phyloP scores from a whole-genome alignment of 2,888 invertebrate species.

The Clanis bilineata region DNA sequence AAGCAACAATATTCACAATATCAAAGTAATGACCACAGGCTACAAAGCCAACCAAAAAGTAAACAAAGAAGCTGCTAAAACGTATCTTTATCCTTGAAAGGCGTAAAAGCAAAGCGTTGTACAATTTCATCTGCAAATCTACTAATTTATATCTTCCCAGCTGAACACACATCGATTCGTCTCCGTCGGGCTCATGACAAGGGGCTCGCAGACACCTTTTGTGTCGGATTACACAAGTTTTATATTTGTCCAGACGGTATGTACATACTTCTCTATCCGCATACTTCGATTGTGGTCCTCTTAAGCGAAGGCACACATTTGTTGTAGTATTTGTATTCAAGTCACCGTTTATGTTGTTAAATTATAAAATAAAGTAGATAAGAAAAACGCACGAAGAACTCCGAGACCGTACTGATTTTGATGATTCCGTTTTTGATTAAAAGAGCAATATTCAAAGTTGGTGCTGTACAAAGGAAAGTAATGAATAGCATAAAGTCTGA shows the following conservation, averaged over 20 bases:
- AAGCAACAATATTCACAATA: too few relatives aligned
- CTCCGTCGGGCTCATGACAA: constrained; percentile 1
- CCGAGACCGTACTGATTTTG: too few relatives aligned
- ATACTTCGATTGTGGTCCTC: not conserved
- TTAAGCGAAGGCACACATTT: not conserved
- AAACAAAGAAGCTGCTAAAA: not conserved
- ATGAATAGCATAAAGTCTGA: too few relatives aligned
- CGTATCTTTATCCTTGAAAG: not conserved
- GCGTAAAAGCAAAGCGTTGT: constrained; percentile 7
- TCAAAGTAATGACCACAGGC: too few relatives aligned
- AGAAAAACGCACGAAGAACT: too few relatives aligned
- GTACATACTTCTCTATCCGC: constrained; percentile 8
- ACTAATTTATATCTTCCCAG: constrained; percentile 8
- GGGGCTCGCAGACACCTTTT: constrained; percentile 4
- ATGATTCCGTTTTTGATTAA: too few relatives aligned
- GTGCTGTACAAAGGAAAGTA: too few relatives aligned
- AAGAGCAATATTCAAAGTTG: too few relatives aligned
- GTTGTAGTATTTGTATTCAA: too few relatives aligned
- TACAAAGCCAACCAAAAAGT: not conserved
- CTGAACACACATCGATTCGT: constrained; percentile 14
- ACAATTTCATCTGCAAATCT: constrained; percentile 5
- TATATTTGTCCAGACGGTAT: constrained; percentile 2
- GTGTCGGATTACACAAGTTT: constrained; percentile 6
- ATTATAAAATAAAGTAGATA: too few relatives aligned
- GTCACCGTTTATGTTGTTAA: too few relatives aligned